These are phyloP conservation scores for Cercocebus atys DNA, from an alignment of 2,113 vertebrate species.

Conservation along the genomic window DNA sequence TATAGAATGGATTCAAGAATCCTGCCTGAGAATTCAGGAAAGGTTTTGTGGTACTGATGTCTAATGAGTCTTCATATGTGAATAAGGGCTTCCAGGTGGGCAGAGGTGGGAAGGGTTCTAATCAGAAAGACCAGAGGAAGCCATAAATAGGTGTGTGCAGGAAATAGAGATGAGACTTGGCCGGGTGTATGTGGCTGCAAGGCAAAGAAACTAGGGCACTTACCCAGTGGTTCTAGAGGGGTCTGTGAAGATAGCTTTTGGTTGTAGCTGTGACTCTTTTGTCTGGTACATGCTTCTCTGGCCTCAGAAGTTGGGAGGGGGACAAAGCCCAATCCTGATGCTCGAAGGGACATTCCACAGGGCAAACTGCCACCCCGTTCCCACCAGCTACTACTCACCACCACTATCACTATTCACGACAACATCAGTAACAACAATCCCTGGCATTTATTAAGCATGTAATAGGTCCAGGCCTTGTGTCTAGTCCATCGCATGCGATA, in stretches of 20 bases:
- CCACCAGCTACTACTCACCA: neutral
- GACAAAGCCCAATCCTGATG: neutral
- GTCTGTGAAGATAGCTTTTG: neutral
- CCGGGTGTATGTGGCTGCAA: neutral
- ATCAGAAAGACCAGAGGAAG: neutral
- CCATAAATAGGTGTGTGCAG: neutral
- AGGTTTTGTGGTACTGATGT: neutral
- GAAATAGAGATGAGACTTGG: neutral
- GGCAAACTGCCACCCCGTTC: neutral
- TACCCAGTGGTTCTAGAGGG: neutral
- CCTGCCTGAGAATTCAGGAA: neutral
- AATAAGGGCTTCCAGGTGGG: neutral
- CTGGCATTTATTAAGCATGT: neutral
- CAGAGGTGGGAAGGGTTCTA: neutral
- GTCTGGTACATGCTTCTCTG: neutral
- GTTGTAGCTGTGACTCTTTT: neutral
- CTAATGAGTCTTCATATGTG: neutral
- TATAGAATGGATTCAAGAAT: neutral
- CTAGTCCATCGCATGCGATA: neutral
- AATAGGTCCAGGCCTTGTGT: neutral
- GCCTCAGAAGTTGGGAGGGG: neutral
- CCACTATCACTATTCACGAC: neutral
- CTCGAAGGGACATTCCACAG: neutral
- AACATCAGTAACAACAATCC: rapidly evolving
- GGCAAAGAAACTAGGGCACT: neutral